Evolutionary conservation across 2,888 invertebrate genomes (phyloP), one percentile per base, ranked within the genome.

Genomic region (Anthrax anthrax): DNA sequence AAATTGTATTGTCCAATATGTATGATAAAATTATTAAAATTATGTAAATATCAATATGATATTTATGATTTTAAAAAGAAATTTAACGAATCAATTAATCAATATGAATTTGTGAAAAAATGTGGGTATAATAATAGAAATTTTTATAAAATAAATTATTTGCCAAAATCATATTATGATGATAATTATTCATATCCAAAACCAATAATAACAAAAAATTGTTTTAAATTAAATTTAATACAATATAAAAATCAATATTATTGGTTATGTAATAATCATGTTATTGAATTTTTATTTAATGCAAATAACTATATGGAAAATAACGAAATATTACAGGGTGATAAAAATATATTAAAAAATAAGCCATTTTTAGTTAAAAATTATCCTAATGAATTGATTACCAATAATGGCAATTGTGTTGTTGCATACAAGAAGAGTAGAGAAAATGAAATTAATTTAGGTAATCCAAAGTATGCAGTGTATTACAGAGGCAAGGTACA

Each of bases 1-100:
- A 71, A 72, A 57, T 69, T 72, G 47, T 70, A 73, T 55, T 81
- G 81, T 55, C 79, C 80, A 1, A 57, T 71, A 36, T 81, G 81
- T 57, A 60, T 76, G n/a, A 61, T 62, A 27, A 58, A 58, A 34
- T 63, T 67, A 52, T 53, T 44, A 4, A 52, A 46, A 44, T 40
- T 54, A 18, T 47, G 46, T 23, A 48, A 48, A n/a, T 51, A 51
- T 16, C 40, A 50, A 19, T 52, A 55, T 42, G 51, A 49, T 46
- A 52, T 44, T 34, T 18, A 44, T 17, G 40, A 47, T 39, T 51
- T 55, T 9, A 42, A 42, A 16, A 13, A 34, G 16, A 38, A 51
- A 19, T 54, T 54, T 39, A 54, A 50, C 42, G 38, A 39, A 12
- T n/a, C n/a, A n/a, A n/a, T n/a, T n/a, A n/a, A n/a, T n/a, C n/a